These are phyloP conservation scores for Brachionichthys hirsutus DNA, from an alignment of 2,113 vertebrate genomes.

Conservation along the genomic window DNA sequence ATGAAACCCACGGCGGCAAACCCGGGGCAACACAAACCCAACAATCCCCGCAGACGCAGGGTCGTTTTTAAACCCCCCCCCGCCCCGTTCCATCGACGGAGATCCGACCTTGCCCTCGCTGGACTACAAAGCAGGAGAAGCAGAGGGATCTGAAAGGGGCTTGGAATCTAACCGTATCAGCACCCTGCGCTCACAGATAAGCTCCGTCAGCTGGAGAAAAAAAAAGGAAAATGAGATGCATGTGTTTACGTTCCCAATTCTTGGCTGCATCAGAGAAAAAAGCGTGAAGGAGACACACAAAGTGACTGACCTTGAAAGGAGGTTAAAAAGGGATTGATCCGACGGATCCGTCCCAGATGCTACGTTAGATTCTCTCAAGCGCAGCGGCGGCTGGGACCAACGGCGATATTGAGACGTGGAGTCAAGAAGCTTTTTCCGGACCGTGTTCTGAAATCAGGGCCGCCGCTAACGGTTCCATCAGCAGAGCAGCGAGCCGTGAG, in stretches of 20 bases:
- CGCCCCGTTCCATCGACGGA: conserved; percentile 50
- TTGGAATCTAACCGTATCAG: conserved; percentile 62
- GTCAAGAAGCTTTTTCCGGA: conserved; percentile 4
- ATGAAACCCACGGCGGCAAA: conserved; percentile 6
- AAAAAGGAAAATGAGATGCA: conserved; percentile 50
- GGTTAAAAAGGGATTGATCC: too few species aligned
- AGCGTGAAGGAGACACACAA: conserved; percentile 44
- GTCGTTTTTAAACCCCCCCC: conserved; percentile 1
- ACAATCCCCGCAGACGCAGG: conserved; percentile 10
- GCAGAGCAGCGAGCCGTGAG: conserved; percentile 36
- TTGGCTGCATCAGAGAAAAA: conserved; percentile 62
- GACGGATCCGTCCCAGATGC: too few species aligned
- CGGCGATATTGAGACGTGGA: not conserved
- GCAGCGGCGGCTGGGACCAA: too few species aligned
- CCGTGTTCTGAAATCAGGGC: conserved; percentile 14
- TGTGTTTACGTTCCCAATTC: conserved; percentile 61
- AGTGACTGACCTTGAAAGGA: conserved; percentile 53
- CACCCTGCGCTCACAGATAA: conserved; percentile 59
- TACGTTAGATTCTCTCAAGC: too few species aligned
- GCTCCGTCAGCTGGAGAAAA: conserved; percentile 47
- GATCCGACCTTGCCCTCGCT: conserved; percentile 48
- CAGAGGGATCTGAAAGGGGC: conserved; percentile 40
- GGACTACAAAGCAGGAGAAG: conserved; percentile 57
- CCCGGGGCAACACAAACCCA: not conserved
- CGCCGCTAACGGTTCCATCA: conserved; percentile 39